Percentiles rank a stretch among this genome's conserved stretches.
Conservation (phyloP, 2,113 vertebrate genomes). For the Clarias gariepinus region DNA sequence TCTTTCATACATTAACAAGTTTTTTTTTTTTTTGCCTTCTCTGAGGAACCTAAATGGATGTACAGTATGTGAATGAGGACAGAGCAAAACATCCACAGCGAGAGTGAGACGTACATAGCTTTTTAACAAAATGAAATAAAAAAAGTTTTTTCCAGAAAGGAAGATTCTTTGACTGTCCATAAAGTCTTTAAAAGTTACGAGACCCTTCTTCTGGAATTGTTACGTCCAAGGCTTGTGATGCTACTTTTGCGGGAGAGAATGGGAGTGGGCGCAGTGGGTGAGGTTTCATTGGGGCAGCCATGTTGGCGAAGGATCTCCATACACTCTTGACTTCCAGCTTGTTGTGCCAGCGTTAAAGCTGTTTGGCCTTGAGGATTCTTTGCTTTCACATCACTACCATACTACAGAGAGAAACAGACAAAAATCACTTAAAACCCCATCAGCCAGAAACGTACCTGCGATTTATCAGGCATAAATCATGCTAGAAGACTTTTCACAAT, state of each 20-base stretch:
- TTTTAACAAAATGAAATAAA: constrained; percentile 47
- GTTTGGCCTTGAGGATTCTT: constrained; percentile 84
- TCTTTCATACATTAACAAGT: constrained; percentile 29
- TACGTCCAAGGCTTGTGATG: constrained; percentile 84
- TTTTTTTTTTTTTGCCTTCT: constrained; percentile 38
- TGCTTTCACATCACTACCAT: constrained; percentile 84
- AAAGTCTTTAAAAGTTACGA: constrained; percentile 59
- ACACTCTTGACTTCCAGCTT: constrained; percentile 84
- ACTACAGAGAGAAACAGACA: constrained; percentile 64
- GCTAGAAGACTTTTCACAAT: neutral
- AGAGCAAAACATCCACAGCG: constrained; percentile 36
- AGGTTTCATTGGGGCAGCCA: constrained; percentile 81
- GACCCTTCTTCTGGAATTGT: constrained; percentile 76
- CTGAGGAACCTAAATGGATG: constrained; percentile 30
- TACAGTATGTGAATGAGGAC: constrained; percentile 21
- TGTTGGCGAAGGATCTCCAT: constrained; percentile 87
- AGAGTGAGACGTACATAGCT: constrained; percentile 18
- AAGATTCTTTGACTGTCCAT: constrained; percentile 38
- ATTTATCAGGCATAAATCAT: neutral
- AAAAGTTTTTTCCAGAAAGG: constrained; percentile 29
- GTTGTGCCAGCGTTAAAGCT: constrained; percentile 80
- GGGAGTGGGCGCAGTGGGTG: constrained; percentile 76
- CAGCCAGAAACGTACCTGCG: neutral
- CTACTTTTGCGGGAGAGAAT: constrained; percentile 84
- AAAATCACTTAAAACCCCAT: neutral